phyloP scores from a whole-genome alignment of 1,140 invertebrate species.

The Trachymyrmex cornetzi region DNA sequence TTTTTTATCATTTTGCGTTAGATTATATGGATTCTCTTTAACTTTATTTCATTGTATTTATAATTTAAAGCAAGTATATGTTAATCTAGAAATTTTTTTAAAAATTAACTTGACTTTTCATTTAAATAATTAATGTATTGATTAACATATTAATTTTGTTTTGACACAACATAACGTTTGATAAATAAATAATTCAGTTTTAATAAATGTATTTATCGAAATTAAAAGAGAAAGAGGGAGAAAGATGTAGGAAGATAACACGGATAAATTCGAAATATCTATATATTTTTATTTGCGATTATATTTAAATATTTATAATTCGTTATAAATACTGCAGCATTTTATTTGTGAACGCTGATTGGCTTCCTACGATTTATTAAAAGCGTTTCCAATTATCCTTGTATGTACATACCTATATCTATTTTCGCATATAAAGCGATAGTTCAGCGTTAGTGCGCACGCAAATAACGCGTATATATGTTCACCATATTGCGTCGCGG shows the following conservation, averaged over 20 bases:
- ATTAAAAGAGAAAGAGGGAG: not conserved
- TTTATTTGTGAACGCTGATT: not conserved
- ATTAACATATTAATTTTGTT: not conserved
- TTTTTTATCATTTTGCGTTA: not conserved
- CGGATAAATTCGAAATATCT: not conserved
- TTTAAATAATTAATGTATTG: constrained; percentile 5
- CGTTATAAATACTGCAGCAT: not conserved
- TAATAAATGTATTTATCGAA: not conserved
- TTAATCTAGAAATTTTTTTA: not conserved
- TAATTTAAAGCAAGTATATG: not conserved
- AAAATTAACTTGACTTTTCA: not conserved
- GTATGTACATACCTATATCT: not conserved
- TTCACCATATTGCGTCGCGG: constrained; percentile 3
- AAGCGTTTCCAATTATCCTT: not conserved
- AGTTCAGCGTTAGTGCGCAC: not conserved
- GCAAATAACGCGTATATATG: constrained; percentile 22
- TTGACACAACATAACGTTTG: not conserved
- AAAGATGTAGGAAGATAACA: not conserved
- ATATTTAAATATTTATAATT: constrained; percentile 4
- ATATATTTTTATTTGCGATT: not conserved
- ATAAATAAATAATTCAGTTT: not conserved
- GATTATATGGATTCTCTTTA: not conserved
- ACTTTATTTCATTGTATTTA: not conserved
- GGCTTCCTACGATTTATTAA: constrained; percentile 15
- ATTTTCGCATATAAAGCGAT: not conserved